Conservation (phyloP, 1,140 invertebrate species). For the Oryzaephilus surinamensis region DNA sequence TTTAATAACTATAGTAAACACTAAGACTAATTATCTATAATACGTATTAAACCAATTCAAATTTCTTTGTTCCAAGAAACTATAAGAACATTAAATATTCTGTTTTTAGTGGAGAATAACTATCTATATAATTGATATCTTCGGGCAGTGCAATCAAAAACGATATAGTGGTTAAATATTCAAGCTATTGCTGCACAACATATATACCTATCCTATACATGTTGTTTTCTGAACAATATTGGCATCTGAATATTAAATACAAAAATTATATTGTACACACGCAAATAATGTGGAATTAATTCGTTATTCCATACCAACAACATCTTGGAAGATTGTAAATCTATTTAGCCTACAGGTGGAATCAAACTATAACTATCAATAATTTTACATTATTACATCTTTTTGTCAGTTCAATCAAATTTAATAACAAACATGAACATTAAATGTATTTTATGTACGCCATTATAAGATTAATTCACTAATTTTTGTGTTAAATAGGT, state of each 20-base stretch:
- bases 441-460: no score
- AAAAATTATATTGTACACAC: conserved; percentile 27
- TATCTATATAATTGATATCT: conserved; percentile 38
- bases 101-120: conserved; percentile 32
- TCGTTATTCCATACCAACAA: conserved; percentile 11
- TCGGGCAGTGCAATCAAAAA: conserved; percentile 32
- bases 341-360: conserved; percentile 9
- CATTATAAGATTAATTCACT: no score
- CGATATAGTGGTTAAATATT: conserved; percentile 33
- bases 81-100: conserved; percentile 32
- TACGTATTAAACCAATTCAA: no score
- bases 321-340: conserved; percentile 16
- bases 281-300: conserved; percentile 25
- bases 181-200: conserved; percentile 26
- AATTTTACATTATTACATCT: no score
- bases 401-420: no score
- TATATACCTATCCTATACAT: no score
- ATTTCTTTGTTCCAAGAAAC: conserved; percentile 29
- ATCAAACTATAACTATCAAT: conserved; percentile 21
- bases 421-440: no score
- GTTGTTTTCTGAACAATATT: conserved; percentile 33
- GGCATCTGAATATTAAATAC: conserved; percentile 30
- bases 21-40: no score
- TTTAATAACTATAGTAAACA: no score
- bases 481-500: no score